Percentiles rank a stretch among this genome's conserved stretches.
Conservation (phyloP, 2,113 vertebrate genomes). For the Crotalus viridis region DNA sequence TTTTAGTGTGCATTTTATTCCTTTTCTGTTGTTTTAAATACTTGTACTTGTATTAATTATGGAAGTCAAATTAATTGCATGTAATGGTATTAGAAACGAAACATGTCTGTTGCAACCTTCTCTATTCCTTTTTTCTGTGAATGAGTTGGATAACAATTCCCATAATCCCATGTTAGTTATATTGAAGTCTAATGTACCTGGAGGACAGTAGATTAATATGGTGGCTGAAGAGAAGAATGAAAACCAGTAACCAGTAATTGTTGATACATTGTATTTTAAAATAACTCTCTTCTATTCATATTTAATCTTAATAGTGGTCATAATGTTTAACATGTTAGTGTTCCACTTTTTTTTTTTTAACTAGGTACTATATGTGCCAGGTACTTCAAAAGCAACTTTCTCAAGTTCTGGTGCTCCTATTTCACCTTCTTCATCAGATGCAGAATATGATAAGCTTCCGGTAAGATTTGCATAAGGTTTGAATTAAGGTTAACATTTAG, state of each 20-base stretch:
- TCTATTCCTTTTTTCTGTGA: not conserved
- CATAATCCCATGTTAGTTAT: not conserved
- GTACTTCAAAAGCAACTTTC: constrained; percentile 66
- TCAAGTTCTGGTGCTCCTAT: constrained; percentile 65
- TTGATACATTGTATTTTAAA: not conserved
- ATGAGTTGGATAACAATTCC: not conserved
- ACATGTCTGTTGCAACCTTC: not conserved
- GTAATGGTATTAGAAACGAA: not conserved
- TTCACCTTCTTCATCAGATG: constrained; percentile 76
- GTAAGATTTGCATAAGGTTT: constrained; percentile 67
- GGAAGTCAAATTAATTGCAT: not conserved
- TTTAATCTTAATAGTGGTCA: not conserved
- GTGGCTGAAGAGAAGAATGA: not conserved
- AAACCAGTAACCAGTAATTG: not conserved
- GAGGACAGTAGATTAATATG: not conserved
- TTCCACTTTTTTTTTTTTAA: not conserved
- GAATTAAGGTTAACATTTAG: not conserved
- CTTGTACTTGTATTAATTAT: not conserved
- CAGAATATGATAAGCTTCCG: constrained; percentile 77
- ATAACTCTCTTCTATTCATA: not conserved
- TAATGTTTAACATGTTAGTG: constrained; percentile 9
- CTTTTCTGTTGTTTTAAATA: not conserved
- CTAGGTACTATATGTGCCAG: constrained; percentile 92
- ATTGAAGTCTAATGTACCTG: not conserved
- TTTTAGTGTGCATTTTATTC: not conserved